Percentiles rank a stretch among this genome's conserved stretches.
Evolutionary conservation across 1,140 invertebrate species (phyloP).

Genomic region (Brachionus asplanchnoidis): DNA sequence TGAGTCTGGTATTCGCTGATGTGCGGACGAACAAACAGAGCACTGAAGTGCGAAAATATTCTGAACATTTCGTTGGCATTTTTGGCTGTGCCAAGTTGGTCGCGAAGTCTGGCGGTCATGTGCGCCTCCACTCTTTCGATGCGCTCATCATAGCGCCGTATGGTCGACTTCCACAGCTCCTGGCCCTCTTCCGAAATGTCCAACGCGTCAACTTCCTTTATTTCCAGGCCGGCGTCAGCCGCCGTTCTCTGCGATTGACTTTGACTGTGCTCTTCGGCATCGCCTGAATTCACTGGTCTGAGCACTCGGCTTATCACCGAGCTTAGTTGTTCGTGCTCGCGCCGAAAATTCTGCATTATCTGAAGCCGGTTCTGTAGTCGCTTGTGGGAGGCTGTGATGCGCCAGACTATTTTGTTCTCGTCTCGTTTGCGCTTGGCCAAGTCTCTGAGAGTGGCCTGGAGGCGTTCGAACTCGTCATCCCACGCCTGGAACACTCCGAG

Average conservation of each 20-base stretch:
- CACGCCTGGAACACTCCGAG: constrained; percentile 92
- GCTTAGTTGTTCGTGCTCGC: constrained; percentile 92
- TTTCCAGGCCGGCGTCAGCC: constrained; percentile 65
- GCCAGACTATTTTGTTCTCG: constrained; percentile 96
- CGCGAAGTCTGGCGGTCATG: constrained; percentile 88
- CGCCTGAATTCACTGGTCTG: constrained; percentile 61
- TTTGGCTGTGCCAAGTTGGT: constrained; percentile 93
- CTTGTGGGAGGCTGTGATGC: constrained; percentile 88
- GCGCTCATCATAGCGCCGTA: constrained; percentile 85
- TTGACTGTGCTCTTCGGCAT: constrained; percentile 42
- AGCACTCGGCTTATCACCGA: constrained; percentile 92
- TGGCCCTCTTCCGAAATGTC: constrained; percentile 93
- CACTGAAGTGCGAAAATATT: constrained; percentile 96
- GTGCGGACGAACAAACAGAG: constrained; percentile 92
- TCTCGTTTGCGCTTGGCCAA: constrained; percentile 91
- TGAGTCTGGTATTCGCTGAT: constrained; percentile 99
- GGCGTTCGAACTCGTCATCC: constrained; percentile 98
- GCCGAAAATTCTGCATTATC: constrained; percentile 85
- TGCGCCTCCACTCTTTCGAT: constrained; percentile 94
- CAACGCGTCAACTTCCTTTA: constrained; percentile 95
- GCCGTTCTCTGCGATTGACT: constrained; percentile 42
- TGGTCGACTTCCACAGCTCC: constrained; percentile 93
- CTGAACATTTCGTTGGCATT: constrained; percentile 99
- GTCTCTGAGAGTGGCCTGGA: constrained; percentile 82
- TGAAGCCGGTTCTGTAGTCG: constrained; percentile 83